Percentiles rank a stretch among this genome's conserved stretches.
Evolutionary conservation across 2,797 vertebrate genomes (phyloP).

Genomic region (Buceros bicornis): DNA sequence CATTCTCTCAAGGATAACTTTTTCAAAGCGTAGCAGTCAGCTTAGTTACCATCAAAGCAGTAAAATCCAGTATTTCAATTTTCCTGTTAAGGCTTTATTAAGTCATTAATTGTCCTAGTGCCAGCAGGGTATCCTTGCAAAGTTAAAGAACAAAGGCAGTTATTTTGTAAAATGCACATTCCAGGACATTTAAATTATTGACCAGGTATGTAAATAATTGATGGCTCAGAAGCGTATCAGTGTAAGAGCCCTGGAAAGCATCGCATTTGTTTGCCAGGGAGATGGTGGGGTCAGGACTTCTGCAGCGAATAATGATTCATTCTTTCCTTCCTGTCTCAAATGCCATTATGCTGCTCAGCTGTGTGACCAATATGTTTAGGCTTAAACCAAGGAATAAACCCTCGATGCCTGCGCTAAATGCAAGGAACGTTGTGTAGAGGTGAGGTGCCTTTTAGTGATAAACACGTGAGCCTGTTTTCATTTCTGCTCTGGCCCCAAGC

Average conservation of each 20-base stretch:
- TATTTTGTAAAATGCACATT: slow-evolving; percentile 61
- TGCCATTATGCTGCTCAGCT: slow-evolving; percentile 22
- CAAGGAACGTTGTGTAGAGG: not conserved
- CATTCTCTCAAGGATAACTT: slow-evolving; percentile 2
- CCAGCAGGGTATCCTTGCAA: slow-evolving; percentile 22
- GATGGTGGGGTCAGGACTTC: slow-evolving; percentile 56
- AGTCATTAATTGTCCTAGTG: slow-evolving; percentile 24
- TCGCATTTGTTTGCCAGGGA: slow-evolving; percentile 45
- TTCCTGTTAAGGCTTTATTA: slow-evolving; percentile 29
- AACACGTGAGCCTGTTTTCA: not conserved
- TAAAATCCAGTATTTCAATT: slow-evolving; percentile 19
- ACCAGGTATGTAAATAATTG: slow-evolving; percentile 81
- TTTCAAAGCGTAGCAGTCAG: not conserved
- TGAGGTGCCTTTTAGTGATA: not conserved
- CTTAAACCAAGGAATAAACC: not conserved
- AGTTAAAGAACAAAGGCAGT: slow-evolving; percentile 71
- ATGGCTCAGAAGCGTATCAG: slow-evolving; percentile 72
- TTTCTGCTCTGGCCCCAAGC: not conserved
- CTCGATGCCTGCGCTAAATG: not conserved
- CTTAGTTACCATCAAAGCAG: slow-evolving; percentile 10
- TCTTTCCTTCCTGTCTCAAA: slow-evolving; percentile 30
- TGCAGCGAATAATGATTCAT: slow-evolving; percentile 58
- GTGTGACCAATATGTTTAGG: not conserved
- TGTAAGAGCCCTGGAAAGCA: slow-evolving; percentile 63
- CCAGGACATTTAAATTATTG: slow-evolving; percentile 81